Evolutionary conservation across 2,113 vertebrate genomes (phyloP).

Genomic region (Callocephalon fimbriatum): DNA sequence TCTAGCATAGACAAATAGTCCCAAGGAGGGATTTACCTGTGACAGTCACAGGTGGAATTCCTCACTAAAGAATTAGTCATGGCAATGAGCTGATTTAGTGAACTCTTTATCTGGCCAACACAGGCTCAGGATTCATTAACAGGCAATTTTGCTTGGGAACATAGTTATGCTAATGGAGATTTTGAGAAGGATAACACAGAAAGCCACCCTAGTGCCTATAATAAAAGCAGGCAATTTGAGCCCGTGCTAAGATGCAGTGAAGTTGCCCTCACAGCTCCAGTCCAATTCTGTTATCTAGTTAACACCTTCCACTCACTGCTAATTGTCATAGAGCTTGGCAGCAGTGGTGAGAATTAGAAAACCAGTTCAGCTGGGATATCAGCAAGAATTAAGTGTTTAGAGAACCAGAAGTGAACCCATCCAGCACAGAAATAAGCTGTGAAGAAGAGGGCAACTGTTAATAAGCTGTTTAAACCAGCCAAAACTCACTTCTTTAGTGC

Average conservation of each 20-base stretch:
- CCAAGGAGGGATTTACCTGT: neutral
- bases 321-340: neutral
- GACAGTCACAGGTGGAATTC: neutral
- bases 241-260: neutral
- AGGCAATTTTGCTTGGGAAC: neutral
- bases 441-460: neutral
- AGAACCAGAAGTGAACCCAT: neutral
- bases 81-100: neutral
- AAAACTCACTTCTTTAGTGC: neutral
- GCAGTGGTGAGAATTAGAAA: neutral
- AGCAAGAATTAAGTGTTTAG: neutral
- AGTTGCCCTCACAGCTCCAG: neutral
- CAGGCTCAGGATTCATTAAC: neutral
- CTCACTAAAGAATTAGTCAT: neutral
- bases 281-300: neutral
- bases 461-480: neutral
- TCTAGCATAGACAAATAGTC: neutral
- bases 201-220: fast-evolving
- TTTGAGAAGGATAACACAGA: neutral
- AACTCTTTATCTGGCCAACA: neutral
- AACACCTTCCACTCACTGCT: neutral
- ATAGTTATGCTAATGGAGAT: neutral
- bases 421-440: neutral
- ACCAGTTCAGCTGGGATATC: neutral
- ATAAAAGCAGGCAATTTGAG: neutral